Base-by-base conservation (phyloP, 2,797 vertebrate genomes). In the Artibeus jamaicensis region DNA sequence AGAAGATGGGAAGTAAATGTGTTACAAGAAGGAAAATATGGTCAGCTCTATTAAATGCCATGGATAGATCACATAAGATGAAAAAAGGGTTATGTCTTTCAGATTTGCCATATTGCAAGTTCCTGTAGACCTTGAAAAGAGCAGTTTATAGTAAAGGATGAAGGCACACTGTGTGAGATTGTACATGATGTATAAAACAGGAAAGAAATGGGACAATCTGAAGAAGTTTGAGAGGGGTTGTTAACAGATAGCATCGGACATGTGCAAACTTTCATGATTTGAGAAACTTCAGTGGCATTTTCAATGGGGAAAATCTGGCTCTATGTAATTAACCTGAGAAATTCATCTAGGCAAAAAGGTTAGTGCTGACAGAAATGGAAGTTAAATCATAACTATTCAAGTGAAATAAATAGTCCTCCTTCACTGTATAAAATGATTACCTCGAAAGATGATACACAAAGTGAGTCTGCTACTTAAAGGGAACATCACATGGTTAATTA, bases 291-390 rank as follows among this genome's bases (percentile, higher is more conserved):
- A 82, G 6, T 85, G 89, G 8, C 70, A 92, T 97, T 95, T 95
- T 93, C 62, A 90, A 39, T 8, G 7, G 85, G 37, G 53, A 81
- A 89, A 91, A 65, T 87, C 11, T 79, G 53, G 39, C 9, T 55
- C 53, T 84, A 32, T 55, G 34, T 86, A 95, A 96, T 96, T 96
- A 97, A 85, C 55, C 68, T 89, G 44, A 95, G 42, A 86, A 88
- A 94, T 93, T 89, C 34, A 68, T 91, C 42, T 48, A 93, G 59
- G 70, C 42, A 77, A 73, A 96, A 96, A 97, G 53, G 70, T 93
- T 93, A 96, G 89, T 16, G 12, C 57, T 92, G 82, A 81, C 34
- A 93, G 46, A 95, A 95, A 76, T 92, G 34, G 90, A 97, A 98
- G 82, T 90, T 88, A 97, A 94, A 71, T 95, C 92, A 85, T 78